Base-by-base conservation (phyloP, 2,888 invertebrate genomes). In the Teleiodes luculella region DNA sequence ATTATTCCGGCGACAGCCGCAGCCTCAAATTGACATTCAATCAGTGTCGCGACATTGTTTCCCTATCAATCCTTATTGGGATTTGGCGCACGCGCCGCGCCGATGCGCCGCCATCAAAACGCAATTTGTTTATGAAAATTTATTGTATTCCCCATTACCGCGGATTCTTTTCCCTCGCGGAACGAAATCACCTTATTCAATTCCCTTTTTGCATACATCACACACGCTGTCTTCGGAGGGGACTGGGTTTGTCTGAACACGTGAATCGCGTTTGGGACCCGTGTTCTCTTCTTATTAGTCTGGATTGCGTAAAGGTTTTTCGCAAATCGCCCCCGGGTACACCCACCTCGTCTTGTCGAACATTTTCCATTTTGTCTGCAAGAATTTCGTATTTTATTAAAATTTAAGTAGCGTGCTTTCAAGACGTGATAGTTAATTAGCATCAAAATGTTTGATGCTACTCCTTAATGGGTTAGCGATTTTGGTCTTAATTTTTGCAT, bases 41-140 rank as follows among this genome's bases (percentile, higher is more conserved):
- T 88, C 89, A 89, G 86, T 79, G 86, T 81, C 67, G 77, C 80
- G 76, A 81, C 85, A 87, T 87, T 88, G 88, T 88, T 88, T 88
- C 80, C 84, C 84, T 87, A 88, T 88, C 87, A 87, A 87, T 88
- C 83, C 84, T 84, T 86, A 86, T 88, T 86, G 87, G 81, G 67
- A 86, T 78, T 80, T 72, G 72, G 78, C 80, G 72, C 86, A 81
- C 86, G 81, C 82, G 67, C 75, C 65, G 28, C 80, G 78, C 81
- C 80, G 81, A 79, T 80, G 78, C 72, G 70, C 77, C 76, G 78
- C 86, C 88, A 89, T 89, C 89, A 89, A 89, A 89, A 80, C 80
- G 86, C 87, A 87, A 89, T 89, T 89, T 89, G 89, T 89, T 89
- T 89, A 89, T 89, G 89, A 89, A 89, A 89, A 89, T 89, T 89